These are phyloP conservation scores for Druon quercuslanigerum DNA, from an alignment of 1,140 invertebrate species.

Conservation along the genomic window DNA sequence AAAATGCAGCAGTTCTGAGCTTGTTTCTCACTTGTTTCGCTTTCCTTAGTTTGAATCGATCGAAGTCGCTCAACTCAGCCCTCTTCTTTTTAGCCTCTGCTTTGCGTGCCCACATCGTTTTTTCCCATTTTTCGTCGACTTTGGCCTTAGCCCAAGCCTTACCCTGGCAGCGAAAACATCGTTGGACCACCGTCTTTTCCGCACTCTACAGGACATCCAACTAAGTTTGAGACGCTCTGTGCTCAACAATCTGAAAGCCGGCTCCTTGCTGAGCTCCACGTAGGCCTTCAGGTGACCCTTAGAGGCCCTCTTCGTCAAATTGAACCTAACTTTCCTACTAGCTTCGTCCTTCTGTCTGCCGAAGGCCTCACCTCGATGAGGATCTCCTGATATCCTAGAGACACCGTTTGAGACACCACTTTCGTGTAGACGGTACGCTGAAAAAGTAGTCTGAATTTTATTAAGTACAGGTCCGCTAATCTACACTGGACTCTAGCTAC, in stretches of 20 bases:
- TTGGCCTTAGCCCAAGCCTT: slow-evolving; percentile 91
- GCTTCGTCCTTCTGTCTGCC: no score
- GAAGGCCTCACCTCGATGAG: no score
- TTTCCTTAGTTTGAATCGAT: slow-evolving; percentile 95
- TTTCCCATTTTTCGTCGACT: slow-evolving; percentile 86
- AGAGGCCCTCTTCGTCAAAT: no score
- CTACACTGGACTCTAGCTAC: slow-evolving; percentile 88
- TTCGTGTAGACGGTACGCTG: slow-evolving; percentile 90
- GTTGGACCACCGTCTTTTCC: no score
- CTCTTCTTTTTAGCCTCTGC: slow-evolving; percentile 90
- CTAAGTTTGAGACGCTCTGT: no score
- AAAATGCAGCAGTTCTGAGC: slow-evolving; percentile 87
- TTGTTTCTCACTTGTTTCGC: slow-evolving; percentile 93
- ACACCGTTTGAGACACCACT: slow-evolving; percentile 88
- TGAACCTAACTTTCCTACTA: no score
- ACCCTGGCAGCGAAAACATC: no score
- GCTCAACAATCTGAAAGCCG: no score
- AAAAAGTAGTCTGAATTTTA: slow-evolving; percentile 92
- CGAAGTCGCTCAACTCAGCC: slow-evolving; percentile 91
- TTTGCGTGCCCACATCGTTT: slow-evolving; percentile 88
- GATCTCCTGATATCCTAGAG: no score
- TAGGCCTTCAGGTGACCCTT: no score
- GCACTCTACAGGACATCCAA: no score
- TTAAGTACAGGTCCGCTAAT: slow-evolving; percentile 94
- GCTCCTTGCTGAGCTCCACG: no score